Conservation (phyloP, 2,797 vertebrate genomes). For the Pelodytes ibericus region DNA sequence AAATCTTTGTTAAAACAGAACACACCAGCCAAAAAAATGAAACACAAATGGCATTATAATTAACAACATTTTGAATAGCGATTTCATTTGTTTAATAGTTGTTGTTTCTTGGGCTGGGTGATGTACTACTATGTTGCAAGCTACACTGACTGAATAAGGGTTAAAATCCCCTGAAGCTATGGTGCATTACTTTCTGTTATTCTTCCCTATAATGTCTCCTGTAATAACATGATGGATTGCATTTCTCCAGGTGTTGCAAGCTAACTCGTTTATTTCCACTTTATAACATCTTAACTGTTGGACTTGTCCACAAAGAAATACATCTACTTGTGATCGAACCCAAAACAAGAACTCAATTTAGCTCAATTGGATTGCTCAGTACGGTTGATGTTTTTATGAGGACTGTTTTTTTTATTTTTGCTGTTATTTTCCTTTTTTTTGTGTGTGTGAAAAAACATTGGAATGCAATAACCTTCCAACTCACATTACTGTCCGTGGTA, state of each 20-base stretch:
- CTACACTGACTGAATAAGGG: too few relatives aligned
- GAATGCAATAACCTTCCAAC: background rate
- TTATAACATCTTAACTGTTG: background rate
- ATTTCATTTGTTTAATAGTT: too few relatives aligned
- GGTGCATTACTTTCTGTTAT: background rate
- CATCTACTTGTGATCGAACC: background rate
- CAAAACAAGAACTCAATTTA: background rate
- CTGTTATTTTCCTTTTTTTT: background rate
- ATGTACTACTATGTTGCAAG: background rate
- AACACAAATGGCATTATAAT: too few relatives aligned
- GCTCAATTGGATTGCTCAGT: background rate
- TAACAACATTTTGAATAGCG: too few relatives aligned
- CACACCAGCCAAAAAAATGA: too few relatives aligned
- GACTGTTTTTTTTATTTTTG: background rate
- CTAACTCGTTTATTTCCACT: slow-evolving; percentile 1
- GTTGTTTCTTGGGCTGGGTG: too few relatives aligned
- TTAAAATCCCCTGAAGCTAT: background rate
- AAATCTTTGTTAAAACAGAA: too few relatives aligned
- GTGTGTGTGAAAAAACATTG: background rate
- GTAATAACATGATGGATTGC: background rate
- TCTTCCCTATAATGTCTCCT: background rate
- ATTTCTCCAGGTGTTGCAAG: background rate
- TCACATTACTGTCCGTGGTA: background rate
- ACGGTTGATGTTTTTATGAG: background rate
- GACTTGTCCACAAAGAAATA: background rate